Evolutionary conservation across 2,888 invertebrate genomes (phyloP), one percentile per base, ranked within the genome.

Genomic region (Drosophila suboccidentalis): DNA sequence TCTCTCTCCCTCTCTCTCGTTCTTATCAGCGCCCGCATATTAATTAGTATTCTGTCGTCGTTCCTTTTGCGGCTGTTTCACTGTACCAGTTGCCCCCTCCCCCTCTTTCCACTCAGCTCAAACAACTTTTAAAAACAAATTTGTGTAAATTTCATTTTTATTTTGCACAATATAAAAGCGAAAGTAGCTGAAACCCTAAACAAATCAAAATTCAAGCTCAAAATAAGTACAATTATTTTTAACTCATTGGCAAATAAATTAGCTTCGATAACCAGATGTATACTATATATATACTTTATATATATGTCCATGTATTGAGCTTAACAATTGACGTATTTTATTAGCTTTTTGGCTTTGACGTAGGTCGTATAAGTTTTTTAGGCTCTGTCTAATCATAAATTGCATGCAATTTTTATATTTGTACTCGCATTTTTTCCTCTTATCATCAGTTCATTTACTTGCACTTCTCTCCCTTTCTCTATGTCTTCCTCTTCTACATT

Each of bases 341-440:
- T 69, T 63, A 39, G 41, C 39, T 58, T 60, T 63, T 71, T 34
- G 47, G 64, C 71, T 85, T 81, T 87, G 76, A 85, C 86, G 88
- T 83, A 87, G 88, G 79, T 85, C 86, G 71, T 72, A 41, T 57
- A 15, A 44, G 34, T 38, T 43, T 29, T 43, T 29, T 34, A 29
- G 34, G 29, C 32, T 19, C 9, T 5, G 19, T 15, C 50, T 73
- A 86, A 68, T 71, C 82, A 67, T 71, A 74, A 78, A 80, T 68
- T 67, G 54, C 68, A 70, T 75, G 75, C 63, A 58, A 58, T 54
- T 64, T 34, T 17, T 32, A 22, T 19, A 19, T 41, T 10, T 66
- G 44, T 49, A 26, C 29, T n/a, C n/a, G 19, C 22, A 44, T 19
- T 38, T 17, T 32, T 57, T 62, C 47, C 60, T 62, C 47, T 62